Conservation (phyloP, 2,888 invertebrate genomes). For the Lathronympha strigana region DNA sequence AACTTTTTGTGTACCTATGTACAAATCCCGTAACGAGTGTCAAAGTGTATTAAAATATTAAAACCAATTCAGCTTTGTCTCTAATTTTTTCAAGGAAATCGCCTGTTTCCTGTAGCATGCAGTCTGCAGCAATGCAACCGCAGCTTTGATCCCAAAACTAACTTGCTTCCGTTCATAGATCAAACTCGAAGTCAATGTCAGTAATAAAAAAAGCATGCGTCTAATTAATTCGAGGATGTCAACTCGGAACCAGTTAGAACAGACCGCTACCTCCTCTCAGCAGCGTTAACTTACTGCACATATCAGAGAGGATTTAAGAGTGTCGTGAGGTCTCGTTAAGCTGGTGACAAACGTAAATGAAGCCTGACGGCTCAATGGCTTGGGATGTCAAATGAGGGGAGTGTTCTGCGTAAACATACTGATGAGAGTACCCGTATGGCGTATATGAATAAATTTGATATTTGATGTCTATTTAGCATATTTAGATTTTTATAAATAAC, state of each 20-base stretch:
- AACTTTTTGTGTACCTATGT: too few relatives aligned
- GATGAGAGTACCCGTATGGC: conserved; percentile 6
- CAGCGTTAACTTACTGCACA: neutral
- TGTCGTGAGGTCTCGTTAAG: conserved; percentile 3
- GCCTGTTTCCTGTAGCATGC: too few relatives aligned
- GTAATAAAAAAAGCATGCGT: conserved; percentile 58
- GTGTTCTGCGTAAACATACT: conserved; percentile 39
- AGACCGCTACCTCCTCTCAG: conserved; percentile 5
- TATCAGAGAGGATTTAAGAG: neutral
- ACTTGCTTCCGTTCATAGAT: conserved; percentile 12
- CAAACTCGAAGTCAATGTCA: conserved; percentile 49
- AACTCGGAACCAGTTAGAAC: conserved; percentile 8
- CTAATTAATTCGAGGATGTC: conserved; percentile 61
- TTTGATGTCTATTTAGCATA: neutral
- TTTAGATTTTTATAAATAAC: neutral
- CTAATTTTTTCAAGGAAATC: too few relatives aligned
- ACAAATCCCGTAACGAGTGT: too few relatives aligned
- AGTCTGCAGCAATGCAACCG: too few relatives aligned
- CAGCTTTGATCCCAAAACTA: too few relatives aligned
- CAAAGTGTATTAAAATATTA: too few relatives aligned
- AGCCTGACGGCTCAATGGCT: conserved; percentile 62
- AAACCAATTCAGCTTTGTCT: too few relatives aligned
- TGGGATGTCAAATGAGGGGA: conserved; percentile 61
- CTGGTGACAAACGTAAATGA: conserved; percentile 55
- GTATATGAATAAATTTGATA: conserved; percentile 11